Percentiles rank a stretch among this genome's conserved stretches.
Conservation (phyloP, 2,113 vertebrate genomes). For the Willisornis vidua region DNA sequence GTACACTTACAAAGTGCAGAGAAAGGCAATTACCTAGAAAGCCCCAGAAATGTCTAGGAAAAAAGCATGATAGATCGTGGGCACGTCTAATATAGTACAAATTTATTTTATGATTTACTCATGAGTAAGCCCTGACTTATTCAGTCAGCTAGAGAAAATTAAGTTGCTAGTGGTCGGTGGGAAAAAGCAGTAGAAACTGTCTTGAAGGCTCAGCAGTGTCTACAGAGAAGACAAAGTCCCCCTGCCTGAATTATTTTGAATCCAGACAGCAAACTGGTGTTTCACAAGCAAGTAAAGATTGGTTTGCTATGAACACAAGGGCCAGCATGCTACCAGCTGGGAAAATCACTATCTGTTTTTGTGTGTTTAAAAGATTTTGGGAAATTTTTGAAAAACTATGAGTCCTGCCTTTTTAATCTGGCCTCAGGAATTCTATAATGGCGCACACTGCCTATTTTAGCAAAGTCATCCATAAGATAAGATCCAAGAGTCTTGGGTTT, state of each 20-base stretch:
- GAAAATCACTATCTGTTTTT: background rate
- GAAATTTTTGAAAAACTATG: background rate
- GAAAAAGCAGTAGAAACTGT: background rate
- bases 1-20: background rate
- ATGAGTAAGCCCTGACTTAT: background rate
- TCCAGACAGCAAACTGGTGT: background rate
- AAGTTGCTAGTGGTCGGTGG: background rate
- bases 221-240: background rate
- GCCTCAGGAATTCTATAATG: background rate
- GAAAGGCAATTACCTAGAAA: background rate
- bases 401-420: background rate
- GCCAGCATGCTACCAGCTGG: background rate
- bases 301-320: background rate
- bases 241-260: background rate
- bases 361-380: background rate
- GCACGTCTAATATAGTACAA: background rate
- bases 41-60: background rate
- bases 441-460: no score
- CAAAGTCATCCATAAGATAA: accelerated
- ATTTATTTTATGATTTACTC: background rate
- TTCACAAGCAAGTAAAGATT: background rate
- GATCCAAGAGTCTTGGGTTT: background rate
- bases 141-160: background rate
- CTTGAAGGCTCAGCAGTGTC: background rate
- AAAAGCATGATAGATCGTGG: background rate